phyloP scores from a whole-genome alignment of 2,113 vertebrate species.

The Anguilla rostrata region DNA sequence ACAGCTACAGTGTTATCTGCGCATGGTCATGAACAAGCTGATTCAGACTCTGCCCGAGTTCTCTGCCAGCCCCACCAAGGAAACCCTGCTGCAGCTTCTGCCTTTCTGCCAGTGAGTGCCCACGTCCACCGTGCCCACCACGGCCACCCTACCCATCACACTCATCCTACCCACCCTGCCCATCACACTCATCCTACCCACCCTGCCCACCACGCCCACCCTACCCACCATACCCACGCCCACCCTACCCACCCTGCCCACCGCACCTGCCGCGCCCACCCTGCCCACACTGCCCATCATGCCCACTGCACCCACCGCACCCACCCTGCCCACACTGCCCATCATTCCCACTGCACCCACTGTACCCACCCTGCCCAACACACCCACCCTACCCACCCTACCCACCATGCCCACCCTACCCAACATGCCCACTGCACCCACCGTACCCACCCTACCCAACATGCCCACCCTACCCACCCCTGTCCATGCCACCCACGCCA shows the following conservation, averaged over 20 bases:
- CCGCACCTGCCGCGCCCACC: too few species aligned
- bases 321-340: too few species aligned
- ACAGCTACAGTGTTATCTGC: slow-evolving; percentile 91
- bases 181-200: not conserved
- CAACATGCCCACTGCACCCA: not conserved
- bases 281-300: too few species aligned
- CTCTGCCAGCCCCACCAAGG: slow-evolving; percentile 84
- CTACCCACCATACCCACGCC: not conserved
- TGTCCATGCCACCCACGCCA: slow-evolving; percentile 42
- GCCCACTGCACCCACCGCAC: not conserved
- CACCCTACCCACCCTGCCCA: not conserved
- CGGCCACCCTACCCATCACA: not conserved
- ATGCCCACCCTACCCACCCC: slow-evolving; percentile 17
- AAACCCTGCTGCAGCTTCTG: slow-evolving; percentile 85
- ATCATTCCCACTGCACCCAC: too few species aligned
- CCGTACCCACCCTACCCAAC: slow-evolving; percentile 40
- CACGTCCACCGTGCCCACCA: slow-evolving; percentile 19
- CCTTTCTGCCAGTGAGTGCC: slow-evolving; percentile 93
- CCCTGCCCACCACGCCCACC: not conserved
- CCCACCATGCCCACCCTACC: too few species aligned
- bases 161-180: not conserved
- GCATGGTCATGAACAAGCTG: slow-evolving; percentile 94
- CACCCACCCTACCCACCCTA: too few species aligned
- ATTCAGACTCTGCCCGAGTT: slow-evolving; percentile 92
- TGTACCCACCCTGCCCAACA: too few species aligned